Base-by-base conservation (phyloP, 2,113 vertebrate species). In the Lampris megalopsis region DNA sequence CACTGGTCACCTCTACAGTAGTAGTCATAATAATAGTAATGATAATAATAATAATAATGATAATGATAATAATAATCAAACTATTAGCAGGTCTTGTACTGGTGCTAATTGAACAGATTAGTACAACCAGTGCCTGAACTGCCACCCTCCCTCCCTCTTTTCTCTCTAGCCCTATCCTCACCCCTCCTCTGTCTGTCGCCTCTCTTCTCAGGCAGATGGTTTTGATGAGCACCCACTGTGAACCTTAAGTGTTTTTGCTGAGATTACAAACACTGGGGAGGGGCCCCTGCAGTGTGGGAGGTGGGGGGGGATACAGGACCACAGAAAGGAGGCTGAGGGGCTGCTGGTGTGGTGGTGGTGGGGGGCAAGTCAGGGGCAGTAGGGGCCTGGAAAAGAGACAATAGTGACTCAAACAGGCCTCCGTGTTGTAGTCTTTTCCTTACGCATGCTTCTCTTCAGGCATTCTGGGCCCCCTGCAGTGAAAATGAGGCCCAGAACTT, bases 201-300 rank as follows among this genome's bases (percentile, higher is more conserved):
- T 94, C 96, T 96, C 95, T 93, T 95, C 88, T 96, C 94, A 94
- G 96, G 96, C 98, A 99, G 98, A 99, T 99, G 98, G 97, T 97
- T 97, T 96, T 97, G 97, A 99, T 98, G 97, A 99, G 97, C 97
- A 95, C 98, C 98, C 97, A 98, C 98, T 99, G 98, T 98, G 98
- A 98, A 96, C 96, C 98, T 98, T 98, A 99, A 99, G 98, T 98
- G 97, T 97, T 98, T 97, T 94, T 98, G 96, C 96, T 95, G 95
- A 96, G 97, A 98, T 98, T 98, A 99, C 97, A 97, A 97, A 97
- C 96, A 95, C 96, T 84, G 93, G 94, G 94, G 90, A 91, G 95
- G 95, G 94, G 94, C 95, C 95, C 96, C 94, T 90, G 95, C 88
- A 89, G 94, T 95, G 94, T 96, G 95, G 95, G 96, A 95, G 96